Evolutionary conservation across 2,797 vertebrate genomes (phyloP).

Genomic region (Numenius phaeopus): DNA sequence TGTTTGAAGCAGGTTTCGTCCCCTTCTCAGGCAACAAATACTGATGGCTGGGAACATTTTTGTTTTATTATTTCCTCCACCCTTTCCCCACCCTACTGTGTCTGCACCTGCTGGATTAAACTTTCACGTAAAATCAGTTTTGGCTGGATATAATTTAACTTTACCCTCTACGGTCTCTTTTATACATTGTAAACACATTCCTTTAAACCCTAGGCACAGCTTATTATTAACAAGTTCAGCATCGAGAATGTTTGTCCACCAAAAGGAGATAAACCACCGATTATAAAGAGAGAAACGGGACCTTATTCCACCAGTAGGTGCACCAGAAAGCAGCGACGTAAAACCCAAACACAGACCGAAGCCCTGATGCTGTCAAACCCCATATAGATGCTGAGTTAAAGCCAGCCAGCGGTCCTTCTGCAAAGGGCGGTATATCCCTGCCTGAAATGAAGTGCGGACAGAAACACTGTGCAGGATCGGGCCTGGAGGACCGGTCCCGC

Average conservation of each 20-base stretch:
- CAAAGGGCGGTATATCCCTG: not conserved
- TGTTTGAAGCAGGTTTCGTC: constrained; percentile 49
- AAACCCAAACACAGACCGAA: constrained; percentile 33
- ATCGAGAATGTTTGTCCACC: constrained; percentile 8
- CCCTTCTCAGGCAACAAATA: constrained; percentile 18
- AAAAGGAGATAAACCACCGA: constrained; percentile 53
- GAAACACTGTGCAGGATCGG: not conserved
- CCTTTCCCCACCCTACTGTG: not conserved
- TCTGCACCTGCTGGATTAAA: constrained; percentile 71
- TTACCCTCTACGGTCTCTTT: constrained; percentile 61
- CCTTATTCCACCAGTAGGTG: constrained; percentile 21
- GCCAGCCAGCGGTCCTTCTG: not conserved
- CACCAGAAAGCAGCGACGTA: constrained; percentile 32
- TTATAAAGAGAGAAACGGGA: constrained; percentile 5
- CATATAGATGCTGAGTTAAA: fast-evolving
- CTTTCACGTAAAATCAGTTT: constrained; percentile 70
- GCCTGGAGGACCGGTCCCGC: not conserved
- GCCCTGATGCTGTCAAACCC: not conserved
- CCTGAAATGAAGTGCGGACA: not conserved
- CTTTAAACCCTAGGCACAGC: constrained; percentile 52
- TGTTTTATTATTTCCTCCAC: constrained; percentile 33
- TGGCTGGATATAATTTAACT: constrained; percentile 65
- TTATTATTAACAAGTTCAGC: not conserved
- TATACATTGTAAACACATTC: constrained; percentile 57
- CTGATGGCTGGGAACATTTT: constrained; percentile 54